Evolutionary conservation across 2,888 invertebrate genomes (phyloP), one percentile per base, ranked within the genome.

Genomic region (Himalopsyche japonica): DNA sequence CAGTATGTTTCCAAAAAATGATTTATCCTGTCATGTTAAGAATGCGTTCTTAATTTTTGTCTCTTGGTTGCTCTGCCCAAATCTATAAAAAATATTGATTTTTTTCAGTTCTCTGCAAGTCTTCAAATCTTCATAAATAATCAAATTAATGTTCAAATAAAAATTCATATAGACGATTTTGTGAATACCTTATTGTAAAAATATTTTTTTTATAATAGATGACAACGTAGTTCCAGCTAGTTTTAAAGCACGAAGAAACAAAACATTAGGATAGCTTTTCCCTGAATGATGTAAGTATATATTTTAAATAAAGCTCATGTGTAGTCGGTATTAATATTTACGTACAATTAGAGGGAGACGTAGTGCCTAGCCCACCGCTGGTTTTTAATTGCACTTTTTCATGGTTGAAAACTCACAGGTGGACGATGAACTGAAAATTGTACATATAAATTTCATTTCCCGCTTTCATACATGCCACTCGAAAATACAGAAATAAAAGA

Each of bases 331-430:
- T 70, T 30, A 70, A 27, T 70, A 27, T 27, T 12, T 27, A 70
- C 27, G 27, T 70, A 27, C 24, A 70, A 20, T 70, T 70, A 70
- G 27, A 70, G 70, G 43, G 27, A 70, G 30, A 27, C 27, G 70
- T 70, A 70, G 12, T 30, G 15, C 30, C 70, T 70, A 30, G 70
- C 70, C 30, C 70, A 70, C 27, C 49, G 79, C 79, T 48, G 79
- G 48, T 49, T 48, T 79, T 79, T 79, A 34, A 79, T 79, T 79
- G 79, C 79, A 79, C 79, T 79, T 79, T 79, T 79, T 79, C 49
- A 47, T 48, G 79, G 79, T 20, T 79, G 27, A 49, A 30, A 49
- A 48, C 34, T 47, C 79, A 79, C 79, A 79, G 79, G 79, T 79
- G 79, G 79, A 79, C 79, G 27, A 27, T 49, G 79, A 79, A 47